Evolutionary conservation across 2,888 invertebrate genomes (phyloP).

Genomic region (Hirtodrosophila histrioides): DNA sequence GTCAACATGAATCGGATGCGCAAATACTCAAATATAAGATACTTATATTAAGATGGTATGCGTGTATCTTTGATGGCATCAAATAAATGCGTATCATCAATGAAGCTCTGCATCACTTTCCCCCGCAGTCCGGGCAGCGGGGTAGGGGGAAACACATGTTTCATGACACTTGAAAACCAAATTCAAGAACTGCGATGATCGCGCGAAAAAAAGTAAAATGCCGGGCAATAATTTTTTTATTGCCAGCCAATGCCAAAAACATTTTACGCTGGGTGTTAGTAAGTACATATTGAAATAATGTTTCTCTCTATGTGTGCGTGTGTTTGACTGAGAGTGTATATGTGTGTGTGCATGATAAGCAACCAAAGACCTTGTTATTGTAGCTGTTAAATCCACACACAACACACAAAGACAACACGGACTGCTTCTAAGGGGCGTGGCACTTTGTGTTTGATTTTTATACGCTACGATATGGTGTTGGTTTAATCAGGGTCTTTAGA

Average conservation of each 20-base stretch:
- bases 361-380: conserved; percentile 62
- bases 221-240: conserved; percentile 69
- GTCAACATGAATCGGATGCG: conserved; percentile 48
- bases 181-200: conserved; percentile 49
- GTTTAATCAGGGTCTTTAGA: conserved; percentile 64
- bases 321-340: conserved; percentile 13
- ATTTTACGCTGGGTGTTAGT: conserved; percentile 62
- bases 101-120: conserved; percentile 14
- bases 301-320: conserved; percentile 25
- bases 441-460: conserved; percentile 61
- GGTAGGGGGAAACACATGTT: conserved; percentile 63
- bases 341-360: conserved; percentile 56
- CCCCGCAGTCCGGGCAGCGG: neutral
- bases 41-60: conserved; percentile 3
- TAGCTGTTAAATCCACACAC: conserved; percentile 59
- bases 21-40: conserved; percentile 34
- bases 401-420: conserved; percentile 30
- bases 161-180: conserved; percentile 60
- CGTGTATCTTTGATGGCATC: conserved; percentile 29
- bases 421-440: conserved; percentile 31
- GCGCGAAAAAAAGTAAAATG: conserved; percentile 46
- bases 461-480: conserved; percentile 54
- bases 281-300: conserved; percentile 60
- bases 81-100: conserved; percentile 55
- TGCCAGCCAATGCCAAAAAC: conserved; percentile 54